Evolutionary conservation across 1,140 invertebrate species (phyloP).

Genomic region (Heliconius congener): DNA sequence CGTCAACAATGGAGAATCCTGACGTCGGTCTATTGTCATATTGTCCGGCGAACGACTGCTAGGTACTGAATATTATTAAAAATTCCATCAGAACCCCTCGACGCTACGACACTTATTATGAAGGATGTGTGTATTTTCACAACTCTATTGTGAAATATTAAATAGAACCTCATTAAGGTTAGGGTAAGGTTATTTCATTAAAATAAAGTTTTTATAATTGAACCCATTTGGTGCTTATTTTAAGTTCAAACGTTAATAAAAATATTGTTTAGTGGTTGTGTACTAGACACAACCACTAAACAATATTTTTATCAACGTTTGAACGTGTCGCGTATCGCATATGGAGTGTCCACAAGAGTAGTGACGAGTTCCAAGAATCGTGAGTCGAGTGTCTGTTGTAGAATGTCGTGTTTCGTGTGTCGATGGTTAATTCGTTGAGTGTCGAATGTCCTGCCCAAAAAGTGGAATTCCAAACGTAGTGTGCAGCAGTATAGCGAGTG

Average conservation of each 20-base stretch:
- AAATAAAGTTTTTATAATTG: neutral
- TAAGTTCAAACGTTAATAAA: neutral
- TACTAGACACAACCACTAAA: too few species aligned
- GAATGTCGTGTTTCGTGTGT: too few species aligned
- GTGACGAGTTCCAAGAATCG: too few species aligned
- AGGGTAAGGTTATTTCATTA: too few species aligned
- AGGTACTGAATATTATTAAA: conserved; percentile 57
- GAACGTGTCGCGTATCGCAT: too few species aligned
- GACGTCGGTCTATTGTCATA: conserved; percentile 34
- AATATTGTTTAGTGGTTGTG: neutral
- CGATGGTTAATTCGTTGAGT: too few species aligned
- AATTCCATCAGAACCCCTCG: conserved; percentile 50
- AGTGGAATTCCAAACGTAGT: too few species aligned
- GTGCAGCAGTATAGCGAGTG: too few species aligned
- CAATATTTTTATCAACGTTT: too few species aligned
- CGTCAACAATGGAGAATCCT: conserved; percentile 34
- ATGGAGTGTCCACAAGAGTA: too few species aligned
- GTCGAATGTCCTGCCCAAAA: too few species aligned
- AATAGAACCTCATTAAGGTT: neutral
- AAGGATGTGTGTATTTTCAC: neutral
- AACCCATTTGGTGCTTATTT: neutral
- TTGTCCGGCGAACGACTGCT: conserved; percentile 27
- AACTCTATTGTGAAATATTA: conserved; percentile 24
- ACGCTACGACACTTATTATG: conserved; percentile 35
- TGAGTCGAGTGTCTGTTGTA: too few species aligned